phyloP scores from a whole-genome alignment of 2,797 vertebrate genomes.

The Galago senegalensis region DNA sequence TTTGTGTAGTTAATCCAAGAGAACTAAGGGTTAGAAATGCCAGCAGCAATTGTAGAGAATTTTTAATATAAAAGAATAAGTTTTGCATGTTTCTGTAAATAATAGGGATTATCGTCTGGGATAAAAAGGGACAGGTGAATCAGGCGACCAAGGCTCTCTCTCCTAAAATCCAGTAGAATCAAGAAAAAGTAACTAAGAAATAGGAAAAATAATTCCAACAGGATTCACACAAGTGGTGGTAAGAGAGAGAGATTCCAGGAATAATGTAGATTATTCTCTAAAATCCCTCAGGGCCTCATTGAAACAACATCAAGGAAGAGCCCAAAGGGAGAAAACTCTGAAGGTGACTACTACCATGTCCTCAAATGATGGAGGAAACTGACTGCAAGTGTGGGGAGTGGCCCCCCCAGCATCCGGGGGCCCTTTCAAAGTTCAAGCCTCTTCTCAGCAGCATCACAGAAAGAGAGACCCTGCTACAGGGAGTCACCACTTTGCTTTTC shows the following conservation, averaged over 20 bases:
- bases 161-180: background rate
- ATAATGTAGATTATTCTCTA: background rate
- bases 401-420: background rate
- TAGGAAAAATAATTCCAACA: background rate
- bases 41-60: background rate
- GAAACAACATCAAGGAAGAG: background rate
- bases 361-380: background rate
- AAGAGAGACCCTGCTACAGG: background rate
- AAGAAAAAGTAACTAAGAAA: slow-evolving; percentile 6
- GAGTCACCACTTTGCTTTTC: background rate
- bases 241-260: background rate
- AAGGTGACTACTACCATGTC: background rate
- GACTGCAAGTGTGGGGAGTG: too few species aligned
- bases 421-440: background rate
- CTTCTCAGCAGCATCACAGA: background rate
- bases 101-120: background rate
- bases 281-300: background rate
- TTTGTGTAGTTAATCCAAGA: background rate
- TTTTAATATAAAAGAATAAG: background rate
- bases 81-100: background rate
- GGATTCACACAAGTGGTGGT: background rate
- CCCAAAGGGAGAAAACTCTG: background rate
- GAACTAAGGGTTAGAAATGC: background rate
- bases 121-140: background rate
- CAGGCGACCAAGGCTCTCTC: background rate